Evolutionary conservation across 53 echinoderm and acorn worm genomes (phyloP), one percentile per base, ranked within the genome.

Genomic region (Echinometra lucunter): DNA sequence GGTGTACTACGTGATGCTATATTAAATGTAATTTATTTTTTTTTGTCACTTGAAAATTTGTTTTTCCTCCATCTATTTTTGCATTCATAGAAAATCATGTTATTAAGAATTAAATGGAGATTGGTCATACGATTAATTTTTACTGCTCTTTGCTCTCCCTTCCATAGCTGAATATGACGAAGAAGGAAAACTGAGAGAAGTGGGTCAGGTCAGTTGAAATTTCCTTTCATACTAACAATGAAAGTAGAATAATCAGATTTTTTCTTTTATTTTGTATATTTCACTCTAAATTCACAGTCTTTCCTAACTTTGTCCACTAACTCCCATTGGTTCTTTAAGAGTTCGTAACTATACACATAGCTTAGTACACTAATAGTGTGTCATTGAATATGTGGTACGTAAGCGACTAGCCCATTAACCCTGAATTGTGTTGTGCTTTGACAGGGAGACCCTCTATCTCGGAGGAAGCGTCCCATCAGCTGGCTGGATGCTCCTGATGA

Each of bases 401-500:
- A 42, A 78, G 4, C 3, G 38, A 12, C 42, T 78, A 19, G 8
- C 47, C 85, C 49, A 4, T 49, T 85, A 45, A 47, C 49, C 6
- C n/a, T 13, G 6, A 34, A 58, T 37, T 58, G 32, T 89, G 60
- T 58, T 89, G 40, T 89, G 63, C 60, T 69, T 91, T 95, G 11
- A n/a, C 72, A 98, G 97, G 94, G 88, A 32, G 98, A 96, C 35
- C 88, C 97, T n/a, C 93, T 95, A 92, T 87, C 96, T 23, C 94
- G 94, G 69, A 97, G 95, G 95, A 98, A 96, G 75, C 95, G 96
- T 63, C 96, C 97, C 25, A 95, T 96, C 17, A 98, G 97, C 89
- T 99, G 98, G 97, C 66, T 99, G 94, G 98, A 99, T 95, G 99
- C 99, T 7, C 99, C 99, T 35, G 99, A 99, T 91, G 99, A 99